These are phyloP conservation scores for Aurelia aurita DNA, from an alignment of 30 jellyfish, hydroid and myxozoan species.

Conservation along the genomic window DNA sequence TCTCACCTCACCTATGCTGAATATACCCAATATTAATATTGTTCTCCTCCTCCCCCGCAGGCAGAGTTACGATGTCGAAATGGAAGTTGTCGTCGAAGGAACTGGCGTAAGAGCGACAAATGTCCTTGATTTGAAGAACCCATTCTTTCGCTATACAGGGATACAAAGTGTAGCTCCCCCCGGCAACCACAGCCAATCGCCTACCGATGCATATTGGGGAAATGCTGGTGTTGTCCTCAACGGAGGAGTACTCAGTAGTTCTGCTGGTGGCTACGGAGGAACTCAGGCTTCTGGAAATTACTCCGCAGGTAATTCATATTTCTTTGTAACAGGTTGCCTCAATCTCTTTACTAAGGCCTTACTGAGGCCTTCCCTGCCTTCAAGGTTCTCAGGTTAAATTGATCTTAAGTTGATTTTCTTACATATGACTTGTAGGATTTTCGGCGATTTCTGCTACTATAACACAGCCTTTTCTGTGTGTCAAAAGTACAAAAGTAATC, in stretches of 20 bases:
- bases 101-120: conserved; percentile 95
- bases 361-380: neutral
- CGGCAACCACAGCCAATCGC: conserved; percentile 88
- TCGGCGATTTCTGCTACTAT: no score
- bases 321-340: no score
- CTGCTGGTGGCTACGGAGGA: conserved; percentile 69
- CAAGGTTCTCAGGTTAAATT: no score
- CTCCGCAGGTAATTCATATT: conserved; percentile 20
- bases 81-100: conserved; percentile 94
- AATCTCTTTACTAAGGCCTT: neutral
- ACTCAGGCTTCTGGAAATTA: conserved; percentile 73
- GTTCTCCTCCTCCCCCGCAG: conserved; percentile 6
- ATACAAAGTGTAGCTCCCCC: conserved; percentile 89
- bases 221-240: conserved; percentile 90
- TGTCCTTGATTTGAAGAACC: conserved; percentile 89
- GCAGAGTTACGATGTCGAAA: conserved; percentile 98
- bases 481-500: no score
- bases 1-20: no score
- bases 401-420: no score
- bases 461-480: no score
- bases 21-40: no score
- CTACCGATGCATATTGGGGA: conserved; percentile 98
- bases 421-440: no score
- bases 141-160: conserved; percentile 97
- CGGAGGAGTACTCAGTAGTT: conserved; percentile 80